Conservation (phyloP, 2,797 vertebrate species). For the Octomys mimax region DNA sequence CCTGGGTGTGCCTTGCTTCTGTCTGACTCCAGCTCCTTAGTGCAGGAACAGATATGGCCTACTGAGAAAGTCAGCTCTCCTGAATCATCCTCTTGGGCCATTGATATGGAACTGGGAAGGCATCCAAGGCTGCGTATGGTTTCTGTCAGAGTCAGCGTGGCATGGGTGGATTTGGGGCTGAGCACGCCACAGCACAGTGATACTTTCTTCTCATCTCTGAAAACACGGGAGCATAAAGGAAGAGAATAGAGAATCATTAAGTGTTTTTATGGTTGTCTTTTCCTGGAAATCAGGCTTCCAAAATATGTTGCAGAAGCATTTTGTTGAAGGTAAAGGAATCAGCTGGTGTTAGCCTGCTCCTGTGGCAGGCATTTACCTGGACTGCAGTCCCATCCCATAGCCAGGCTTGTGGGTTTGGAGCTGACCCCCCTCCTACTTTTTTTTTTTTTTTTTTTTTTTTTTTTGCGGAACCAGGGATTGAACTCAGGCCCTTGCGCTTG, state of each 20-base stretch:
- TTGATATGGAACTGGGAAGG: background rate
- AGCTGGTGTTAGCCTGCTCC: background rate
- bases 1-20: background rate
- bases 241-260: background rate
- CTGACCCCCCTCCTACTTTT: background rate
- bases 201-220: background rate
- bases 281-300: background rate
- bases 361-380: rapidly evolving
- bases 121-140: background rate
- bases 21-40: background rate
- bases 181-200: background rate
- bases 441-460: too few species aligned
- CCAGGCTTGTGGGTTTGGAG: background rate
- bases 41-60: background rate
- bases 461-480: too few species aligned
- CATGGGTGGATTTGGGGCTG: background rate
- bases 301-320: background rate
- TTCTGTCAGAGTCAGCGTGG: background rate
- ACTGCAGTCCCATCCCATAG: rapidly evolving
- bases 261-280: background rate
- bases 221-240: background rate
- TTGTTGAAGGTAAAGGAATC: background rate
- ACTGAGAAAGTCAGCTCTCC: background rate
- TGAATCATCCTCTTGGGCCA: background rate
- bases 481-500: too few species aligned